Evolutionary conservation across 2,113 vertebrate species (phyloP).

Genomic region (Sminthopsis crassicaudata): DNA sequence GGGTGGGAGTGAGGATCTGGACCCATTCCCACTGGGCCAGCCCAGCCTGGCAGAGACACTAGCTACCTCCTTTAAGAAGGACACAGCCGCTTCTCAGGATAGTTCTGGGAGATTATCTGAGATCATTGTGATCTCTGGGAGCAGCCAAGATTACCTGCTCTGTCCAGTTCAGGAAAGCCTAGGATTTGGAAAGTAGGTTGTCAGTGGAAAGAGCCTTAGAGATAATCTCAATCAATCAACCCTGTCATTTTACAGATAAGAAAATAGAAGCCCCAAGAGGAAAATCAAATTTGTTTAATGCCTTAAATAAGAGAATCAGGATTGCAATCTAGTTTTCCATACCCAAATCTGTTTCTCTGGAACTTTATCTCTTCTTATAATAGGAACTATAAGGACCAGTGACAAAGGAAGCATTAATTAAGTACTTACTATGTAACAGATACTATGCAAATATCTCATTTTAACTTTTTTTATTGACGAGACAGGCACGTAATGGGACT

Average conservation of each 20-base stretch:
- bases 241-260: background rate
- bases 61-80: background rate
- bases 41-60: too few species aligned
- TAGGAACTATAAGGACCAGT: background rate
- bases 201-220: background rate
- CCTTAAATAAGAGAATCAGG: background rate
- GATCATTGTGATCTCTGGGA: background rate
- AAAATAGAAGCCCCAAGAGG: background rate
- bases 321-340: background rate
- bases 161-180: background rate
- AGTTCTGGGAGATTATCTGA: background rate
- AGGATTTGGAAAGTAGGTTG: background rate
- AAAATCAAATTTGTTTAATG: background rate
- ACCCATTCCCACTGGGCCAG: background rate
- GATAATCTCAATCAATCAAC: background rate
- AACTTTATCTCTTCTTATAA: background rate
- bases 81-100: background rate
- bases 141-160: background rate
- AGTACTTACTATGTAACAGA: background rate
- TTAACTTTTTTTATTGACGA: background rate
- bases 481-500: background rate
- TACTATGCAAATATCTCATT: background rate
- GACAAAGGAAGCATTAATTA: background rate
- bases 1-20: background rate
- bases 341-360: background rate